Percentiles rank a stretch among this genome's conserved stretches.
Evolutionary conservation across 1,140 invertebrate species (phyloP).

Genomic region (Eueides isabella): DNA sequence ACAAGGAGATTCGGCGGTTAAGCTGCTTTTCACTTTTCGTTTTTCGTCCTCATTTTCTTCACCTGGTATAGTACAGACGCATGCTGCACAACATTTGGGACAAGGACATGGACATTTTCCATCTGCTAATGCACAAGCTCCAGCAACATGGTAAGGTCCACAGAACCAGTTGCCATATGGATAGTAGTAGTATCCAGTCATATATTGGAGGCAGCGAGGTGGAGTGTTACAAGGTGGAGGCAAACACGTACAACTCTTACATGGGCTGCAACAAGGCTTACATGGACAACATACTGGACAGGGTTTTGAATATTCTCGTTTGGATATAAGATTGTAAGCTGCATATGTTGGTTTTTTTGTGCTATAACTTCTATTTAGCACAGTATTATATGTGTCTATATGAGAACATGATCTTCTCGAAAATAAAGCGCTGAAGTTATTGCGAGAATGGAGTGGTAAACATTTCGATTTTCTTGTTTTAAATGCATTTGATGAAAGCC

Average conservation of each 20-base stretch:
- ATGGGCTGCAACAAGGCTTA: conserved; percentile 42
- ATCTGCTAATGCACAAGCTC: conserved; percentile 49
- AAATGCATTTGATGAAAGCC: neutral
- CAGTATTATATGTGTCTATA: neutral
- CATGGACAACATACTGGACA: conserved; percentile 37
- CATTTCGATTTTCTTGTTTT: neutral
- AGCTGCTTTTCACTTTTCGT: neutral
- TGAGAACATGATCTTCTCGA: neutral
- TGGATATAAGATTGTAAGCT: neutral
- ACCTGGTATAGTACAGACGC: conserved; percentile 7
- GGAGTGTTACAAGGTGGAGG: conserved; percentile 66
- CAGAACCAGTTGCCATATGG: conserved; percentile 75
- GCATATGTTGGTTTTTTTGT: neutral
- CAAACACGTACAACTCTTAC: conserved; percentile 50
- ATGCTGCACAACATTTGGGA: conserved; percentile 32
- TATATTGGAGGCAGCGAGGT: conserved; percentile 67
- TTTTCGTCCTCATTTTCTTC: conserved; percentile 5
- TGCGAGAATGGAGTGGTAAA: neutral
- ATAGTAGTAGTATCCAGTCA: conserved; percentile 76
- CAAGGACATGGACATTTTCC: conserved; percentile 37
- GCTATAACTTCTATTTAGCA: neutral
- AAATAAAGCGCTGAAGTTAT: neutral
- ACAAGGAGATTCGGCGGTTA: neutral
- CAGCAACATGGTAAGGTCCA: conserved; percentile 65
- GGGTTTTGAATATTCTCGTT: conserved; percentile 40